These are phyloP conservation scores for Malacoctenus gilli DNA, from an alignment of 2,797 vertebrate genomes.

Conservation along the genomic window DNA sequence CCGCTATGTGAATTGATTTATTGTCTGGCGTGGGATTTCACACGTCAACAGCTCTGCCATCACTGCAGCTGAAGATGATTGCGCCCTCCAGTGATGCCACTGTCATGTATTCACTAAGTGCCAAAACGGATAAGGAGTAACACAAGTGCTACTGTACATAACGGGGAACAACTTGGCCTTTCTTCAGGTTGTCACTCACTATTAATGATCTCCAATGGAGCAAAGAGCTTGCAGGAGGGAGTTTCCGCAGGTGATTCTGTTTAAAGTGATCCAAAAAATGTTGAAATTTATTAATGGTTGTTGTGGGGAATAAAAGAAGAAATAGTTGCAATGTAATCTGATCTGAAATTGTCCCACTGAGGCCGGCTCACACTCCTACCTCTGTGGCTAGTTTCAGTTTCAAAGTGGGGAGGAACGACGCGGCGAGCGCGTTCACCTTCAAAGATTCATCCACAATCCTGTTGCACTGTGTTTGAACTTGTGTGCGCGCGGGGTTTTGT, in stretches of 20 bases:
- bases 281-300: too few species aligned
- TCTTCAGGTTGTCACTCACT: neutral
- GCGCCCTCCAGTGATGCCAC: neutral
- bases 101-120: neutral
- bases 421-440: too few species aligned
- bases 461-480: too few species aligned
- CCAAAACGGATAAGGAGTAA: neutral
- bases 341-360: neutral
- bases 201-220: neutral
- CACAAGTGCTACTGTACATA: neutral
- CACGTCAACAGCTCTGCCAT: neutral
- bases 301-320: too few species aligned
- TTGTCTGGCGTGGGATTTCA: slow-evolving; percentile 7
- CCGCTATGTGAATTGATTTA: slow-evolving; percentile 21
- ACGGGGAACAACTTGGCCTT: neutral
- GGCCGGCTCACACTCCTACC: too few species aligned
- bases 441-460: too few species aligned
- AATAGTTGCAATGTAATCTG: slow-evolving; percentile 10
- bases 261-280: neutral
- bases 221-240: neutral
- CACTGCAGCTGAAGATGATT: slow-evolving; percentile 1
- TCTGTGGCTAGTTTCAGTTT: too few species aligned
- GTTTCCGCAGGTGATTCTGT: too few species aligned
- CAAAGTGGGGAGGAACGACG: too few species aligned
- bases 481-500: too few species aligned